phyloP scores from a whole-genome alignment of 2,888 invertebrate species.

The Ochropleura leucogaster region DNA sequence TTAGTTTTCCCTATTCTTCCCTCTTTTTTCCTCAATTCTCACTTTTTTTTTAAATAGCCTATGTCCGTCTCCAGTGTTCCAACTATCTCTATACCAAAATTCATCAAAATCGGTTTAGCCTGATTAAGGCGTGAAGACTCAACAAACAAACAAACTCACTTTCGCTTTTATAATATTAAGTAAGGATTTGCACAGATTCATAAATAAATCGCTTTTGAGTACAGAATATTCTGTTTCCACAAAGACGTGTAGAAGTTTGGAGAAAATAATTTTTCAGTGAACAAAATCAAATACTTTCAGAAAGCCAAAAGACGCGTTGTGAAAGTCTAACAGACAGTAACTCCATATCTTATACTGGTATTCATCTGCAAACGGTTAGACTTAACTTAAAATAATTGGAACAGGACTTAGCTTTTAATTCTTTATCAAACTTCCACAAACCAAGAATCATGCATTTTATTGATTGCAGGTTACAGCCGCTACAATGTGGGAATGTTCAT shows the following conservation, averaged over 20 bases:
- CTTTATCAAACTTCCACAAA: background rate
- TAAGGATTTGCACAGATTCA: background rate
- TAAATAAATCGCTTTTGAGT: background rate
- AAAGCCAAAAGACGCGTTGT: background rate
- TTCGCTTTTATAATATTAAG: no score
- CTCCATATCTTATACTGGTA: background rate
- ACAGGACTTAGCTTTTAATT: background rate
- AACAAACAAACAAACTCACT: no score
- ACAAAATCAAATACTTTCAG: background rate
- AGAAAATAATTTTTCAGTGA: background rate
- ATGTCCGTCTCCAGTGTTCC: no score
- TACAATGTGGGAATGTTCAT: constrained; percentile 78
- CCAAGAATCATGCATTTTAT: background rate
- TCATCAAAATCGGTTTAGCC: no score
- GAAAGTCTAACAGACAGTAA: background rate
- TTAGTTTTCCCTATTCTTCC: no score
- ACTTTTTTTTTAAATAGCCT: no score
- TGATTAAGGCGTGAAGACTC: no score
- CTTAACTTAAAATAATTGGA: background rate
- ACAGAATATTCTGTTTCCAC: background rate
- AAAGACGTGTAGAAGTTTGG: background rate
- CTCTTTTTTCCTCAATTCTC: no score
- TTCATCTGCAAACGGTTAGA: background rate
- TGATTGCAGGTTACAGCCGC: constrained; percentile 78
- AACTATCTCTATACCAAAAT: no score